These are phyloP conservation scores for Alectura lathami DNA, from an alignment of 2,113 vertebrate species.

Conservation along the genomic window DNA sequence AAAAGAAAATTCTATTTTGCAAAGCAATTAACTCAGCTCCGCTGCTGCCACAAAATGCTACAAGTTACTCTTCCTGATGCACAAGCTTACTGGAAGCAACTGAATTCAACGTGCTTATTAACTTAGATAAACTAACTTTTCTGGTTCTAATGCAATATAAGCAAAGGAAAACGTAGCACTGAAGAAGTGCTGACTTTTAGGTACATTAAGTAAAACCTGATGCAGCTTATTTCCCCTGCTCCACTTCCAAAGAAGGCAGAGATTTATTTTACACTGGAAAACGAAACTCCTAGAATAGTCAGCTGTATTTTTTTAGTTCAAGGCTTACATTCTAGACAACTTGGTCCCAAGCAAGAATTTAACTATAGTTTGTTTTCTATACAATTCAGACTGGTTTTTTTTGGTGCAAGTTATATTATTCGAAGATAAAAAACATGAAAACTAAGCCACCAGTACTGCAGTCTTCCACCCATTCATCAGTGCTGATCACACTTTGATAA, in stretches of 20 bases:
- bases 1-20: neutral
- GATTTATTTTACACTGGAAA: neutral
- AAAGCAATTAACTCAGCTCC: neutral
- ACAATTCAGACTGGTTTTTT: neutral
- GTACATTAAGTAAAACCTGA: neutral
- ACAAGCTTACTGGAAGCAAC: neutral
- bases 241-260: neutral
- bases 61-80: neutral
- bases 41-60: neutral
- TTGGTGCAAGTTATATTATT: neutral
- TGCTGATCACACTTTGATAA: neutral
- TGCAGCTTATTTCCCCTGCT: neutral
- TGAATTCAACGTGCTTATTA: neutral
- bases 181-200: neutral
- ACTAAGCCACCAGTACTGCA: neutral
- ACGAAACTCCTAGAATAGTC: neutral
- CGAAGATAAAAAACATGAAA: neutral
- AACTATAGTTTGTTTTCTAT: neutral
- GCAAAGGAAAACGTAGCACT: neutral
- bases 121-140: neutral
- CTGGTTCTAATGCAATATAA: neutral
- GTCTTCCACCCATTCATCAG: neutral
- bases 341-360: neutral
- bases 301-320: neutral
- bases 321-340: neutral